Percentiles rank a stretch among this genome's conserved stretches.
Evolutionary conservation across 2,113 vertebrate species (phyloP).

Genomic region (Sinocyclocheilus anophthalmus): DNA sequence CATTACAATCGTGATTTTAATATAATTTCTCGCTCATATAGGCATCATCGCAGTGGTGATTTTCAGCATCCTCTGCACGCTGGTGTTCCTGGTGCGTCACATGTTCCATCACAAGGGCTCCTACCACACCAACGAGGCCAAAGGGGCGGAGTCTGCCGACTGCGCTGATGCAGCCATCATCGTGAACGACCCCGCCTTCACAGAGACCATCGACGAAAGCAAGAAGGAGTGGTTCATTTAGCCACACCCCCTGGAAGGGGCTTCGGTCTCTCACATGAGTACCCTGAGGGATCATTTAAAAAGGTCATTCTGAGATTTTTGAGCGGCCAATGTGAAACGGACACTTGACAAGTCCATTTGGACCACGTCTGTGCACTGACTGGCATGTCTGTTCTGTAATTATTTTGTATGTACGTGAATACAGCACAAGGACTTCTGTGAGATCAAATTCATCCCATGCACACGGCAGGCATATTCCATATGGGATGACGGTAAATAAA

Average conservation of each 20-base stretch:
- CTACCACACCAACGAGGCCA: conserved; percentile 98
- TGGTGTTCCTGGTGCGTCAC: conserved; percentile 94
- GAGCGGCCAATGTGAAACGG: conserved; percentile 27
- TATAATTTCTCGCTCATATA: conserved; percentile 52
- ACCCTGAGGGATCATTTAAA: conserved; percentile 45
- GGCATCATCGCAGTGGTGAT: conserved; percentile 93
- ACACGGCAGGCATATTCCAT: conserved; percentile 45
- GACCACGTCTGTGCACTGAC: conserved; percentile 21
- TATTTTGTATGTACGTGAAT: conserved; percentile 35
- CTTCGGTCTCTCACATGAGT: conserved; percentile 44
- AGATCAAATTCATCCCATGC: conserved; percentile 50
- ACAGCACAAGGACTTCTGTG: conserved; percentile 69
- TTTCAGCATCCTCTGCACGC: conserved; percentile 89
- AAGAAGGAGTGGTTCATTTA: conserved; percentile 99
- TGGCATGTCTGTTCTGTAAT: conserved; percentile 47
- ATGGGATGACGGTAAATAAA: neutral
- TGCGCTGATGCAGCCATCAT: conserved; percentile 94
- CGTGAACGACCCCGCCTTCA: conserved; percentile 98
- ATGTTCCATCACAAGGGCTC: conserved; percentile 98
- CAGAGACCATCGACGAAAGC: conserved; percentile 97
- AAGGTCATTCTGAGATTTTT: conserved; percentile 61
- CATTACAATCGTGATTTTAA: neutral
- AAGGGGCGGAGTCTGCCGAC: conserved; percentile 93
- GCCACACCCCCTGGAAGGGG: neutral
- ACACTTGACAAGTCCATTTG: conserved; percentile 22